Conservation (phyloP, 2,888 invertebrate genomes). For the Glyphotaelius pellucidus region DNA sequence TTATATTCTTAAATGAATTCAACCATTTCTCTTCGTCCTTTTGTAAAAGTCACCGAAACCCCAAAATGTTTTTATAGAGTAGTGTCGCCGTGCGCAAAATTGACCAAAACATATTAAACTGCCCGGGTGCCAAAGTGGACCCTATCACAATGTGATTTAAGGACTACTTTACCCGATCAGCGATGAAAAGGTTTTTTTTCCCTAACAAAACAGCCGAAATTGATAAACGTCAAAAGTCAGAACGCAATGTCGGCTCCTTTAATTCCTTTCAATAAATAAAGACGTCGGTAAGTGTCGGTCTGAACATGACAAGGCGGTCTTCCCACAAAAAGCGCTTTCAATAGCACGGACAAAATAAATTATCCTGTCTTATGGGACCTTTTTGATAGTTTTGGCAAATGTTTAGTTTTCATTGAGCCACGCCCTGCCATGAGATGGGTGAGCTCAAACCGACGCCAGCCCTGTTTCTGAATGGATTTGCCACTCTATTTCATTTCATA, state of each 20-base stretch:
- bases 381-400: conserved; percentile 66
- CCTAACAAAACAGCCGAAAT: conserved; percentile 51
- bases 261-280: conserved; percentile 65
- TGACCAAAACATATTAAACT: conserved; percentile 62
- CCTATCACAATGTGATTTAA: not conserved
- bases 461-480: conserved; percentile 19
- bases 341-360: conserved; percentile 63
- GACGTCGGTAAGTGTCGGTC: conserved; percentile 63
- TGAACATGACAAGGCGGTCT: conserved; percentile 60
- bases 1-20: conserved; percentile 64
- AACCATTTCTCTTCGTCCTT: conserved; percentile 64
- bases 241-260: conserved; percentile 62
- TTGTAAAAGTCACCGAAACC: conserved; percentile 62
- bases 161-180: conserved; percentile 31
- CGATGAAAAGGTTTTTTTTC: conserved; percentile 40
- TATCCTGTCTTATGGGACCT: conserved; percentile 63
- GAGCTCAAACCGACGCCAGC: conserved; percentile 25
- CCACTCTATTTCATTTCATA: not conserved
- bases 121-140: not conserved
- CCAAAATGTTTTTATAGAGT: conserved; percentile 59
- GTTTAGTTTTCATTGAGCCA: conserved; percentile 64
- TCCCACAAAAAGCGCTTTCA: conserved; percentile 60
- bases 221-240: conserved; percentile 66
- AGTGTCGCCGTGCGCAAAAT: conserved; percentile 64
- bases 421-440: conserved; percentile 58